These are phyloP conservation scores for Apantesis nais DNA, from an alignment of 2,888 invertebrate genomes.

Conservation along the genomic window DNA sequence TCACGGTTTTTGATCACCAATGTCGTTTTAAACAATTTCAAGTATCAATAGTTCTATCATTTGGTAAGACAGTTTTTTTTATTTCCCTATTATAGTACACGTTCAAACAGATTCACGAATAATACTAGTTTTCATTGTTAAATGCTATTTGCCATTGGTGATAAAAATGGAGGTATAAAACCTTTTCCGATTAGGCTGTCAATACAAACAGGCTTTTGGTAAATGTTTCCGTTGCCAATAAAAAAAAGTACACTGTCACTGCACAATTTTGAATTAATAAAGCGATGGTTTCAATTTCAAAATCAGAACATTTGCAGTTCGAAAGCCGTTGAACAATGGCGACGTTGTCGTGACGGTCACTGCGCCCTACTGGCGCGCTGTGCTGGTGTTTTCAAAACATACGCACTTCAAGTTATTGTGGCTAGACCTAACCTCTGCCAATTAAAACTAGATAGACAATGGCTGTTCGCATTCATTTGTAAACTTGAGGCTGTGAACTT, in stretches of 20 bases:
- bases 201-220: background rate
- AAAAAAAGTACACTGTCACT: constrained; percentile 31
- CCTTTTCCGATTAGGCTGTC: constrained; percentile 2
- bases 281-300: constrained; percentile 38
- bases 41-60: constrained; percentile 35
- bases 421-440: constrained; percentile 40
- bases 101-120: background rate
- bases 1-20: constrained; percentile 69
- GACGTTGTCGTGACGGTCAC: constrained; percentile 34
- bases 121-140: background rate
- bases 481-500: constrained; percentile 35
- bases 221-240: constrained; percentile 7
- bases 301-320: constrained; percentile 25
- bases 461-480: constrained; percentile 42
- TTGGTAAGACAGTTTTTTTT: constrained; percentile 13
- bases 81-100: background rate
- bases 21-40: constrained; percentile 49
- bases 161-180: background rate
- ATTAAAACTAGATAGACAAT: constrained; percentile 51
- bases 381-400: constrained; percentile 54
- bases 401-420: constrained; percentile 46
- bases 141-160: background rate
- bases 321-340: constrained; percentile 51
- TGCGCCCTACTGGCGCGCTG: constrained; percentile 22
- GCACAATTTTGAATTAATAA: constrained; percentile 24